Conservation (phyloP, 2,888 invertebrate species). For the Coelinius sp. region DNA sequence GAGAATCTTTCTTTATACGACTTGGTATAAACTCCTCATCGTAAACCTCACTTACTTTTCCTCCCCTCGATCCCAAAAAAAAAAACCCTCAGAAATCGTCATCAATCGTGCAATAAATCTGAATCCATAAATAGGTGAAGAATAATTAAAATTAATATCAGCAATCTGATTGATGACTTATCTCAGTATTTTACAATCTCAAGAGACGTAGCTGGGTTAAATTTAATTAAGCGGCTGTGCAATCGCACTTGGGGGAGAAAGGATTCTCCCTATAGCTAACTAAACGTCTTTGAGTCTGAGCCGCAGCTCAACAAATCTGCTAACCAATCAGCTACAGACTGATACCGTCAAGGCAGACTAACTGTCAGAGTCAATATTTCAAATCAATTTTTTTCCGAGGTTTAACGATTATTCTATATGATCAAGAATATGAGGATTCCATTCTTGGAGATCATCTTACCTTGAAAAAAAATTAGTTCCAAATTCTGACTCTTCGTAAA, state of each 20-base stretch:
- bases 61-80: not conserved
- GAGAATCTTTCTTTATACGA: slow-evolving; percentile 28
- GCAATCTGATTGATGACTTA: not conserved
- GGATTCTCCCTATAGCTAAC: slow-evolving; percentile 40
- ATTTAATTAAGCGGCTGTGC: slow-evolving; percentile 46
- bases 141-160: slow-evolving; percentile 4
- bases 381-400: too few species aligned
- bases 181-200: slow-evolving; percentile 10
- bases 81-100: not conserved
- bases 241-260: slow-evolving; percentile 34
- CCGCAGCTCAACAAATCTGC: slow-evolving; percentile 57
- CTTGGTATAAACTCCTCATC: not conserved
- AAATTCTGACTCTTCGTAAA: too few species aligned
- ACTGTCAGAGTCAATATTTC: slow-evolving; percentile 58
- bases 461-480: too few species aligned
- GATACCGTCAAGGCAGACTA: slow-evolving; percentile 11
- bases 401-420: too few species aligned
- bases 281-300: slow-evolving; percentile 54
- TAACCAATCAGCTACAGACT: slow-evolving; percentile 59
- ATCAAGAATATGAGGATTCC: too few species aligned
- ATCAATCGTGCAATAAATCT: slow-evolving; percentile 3
- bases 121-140: not conserved
- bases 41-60: slow-evolving; percentile 3
- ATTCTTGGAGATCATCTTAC: too few species aligned
- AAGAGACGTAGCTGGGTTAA: slow-evolving; percentile 31